phyloP scores from a whole-genome alignment of 2,888 invertebrate genomes.

The Diaphora mendica region DNA sequence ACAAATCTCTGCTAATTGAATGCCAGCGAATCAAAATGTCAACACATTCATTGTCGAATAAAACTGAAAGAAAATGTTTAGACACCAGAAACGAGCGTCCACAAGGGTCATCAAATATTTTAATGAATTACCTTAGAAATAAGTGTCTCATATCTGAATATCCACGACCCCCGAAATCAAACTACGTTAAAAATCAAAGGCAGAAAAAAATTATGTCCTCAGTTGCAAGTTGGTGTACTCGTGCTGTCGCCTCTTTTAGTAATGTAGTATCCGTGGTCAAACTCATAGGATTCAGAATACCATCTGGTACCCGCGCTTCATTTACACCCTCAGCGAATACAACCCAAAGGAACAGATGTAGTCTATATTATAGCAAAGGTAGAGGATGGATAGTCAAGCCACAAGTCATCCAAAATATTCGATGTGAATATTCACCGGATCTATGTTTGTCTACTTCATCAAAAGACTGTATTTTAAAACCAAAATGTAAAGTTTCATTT shows the following conservation, averaged over 20 bases:
- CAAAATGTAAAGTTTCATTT: conserved; percentile 10
- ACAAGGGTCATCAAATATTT: background rate
- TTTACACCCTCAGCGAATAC: conserved; percentile 34
- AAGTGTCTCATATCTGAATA: background rate
- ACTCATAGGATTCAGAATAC: conserved; percentile 20
- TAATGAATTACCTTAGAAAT: conserved; percentile 4
- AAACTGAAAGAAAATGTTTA: background rate
- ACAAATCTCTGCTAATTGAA: background rate
- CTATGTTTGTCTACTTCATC: background rate
- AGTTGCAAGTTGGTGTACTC: conserved; percentile 35
- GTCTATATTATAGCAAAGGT: conserved; percentile 48
- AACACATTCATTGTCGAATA: background rate
- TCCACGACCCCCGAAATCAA: background rate
- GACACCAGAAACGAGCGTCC: background rate
- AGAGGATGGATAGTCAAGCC: conserved; percentile 67
- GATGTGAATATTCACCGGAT: conserved; percentile 23
- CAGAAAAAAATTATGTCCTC: conserved; percentile 23
- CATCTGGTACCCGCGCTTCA: conserved; percentile 13
- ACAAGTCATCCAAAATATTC: conserved; percentile 27
- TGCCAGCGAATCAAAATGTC: conserved; percentile 5
- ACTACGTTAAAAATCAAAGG: background rate
- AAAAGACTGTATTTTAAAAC: conserved; percentile 31
- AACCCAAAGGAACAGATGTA: conserved; percentile 55
- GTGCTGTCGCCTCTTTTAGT: conserved; percentile 27
- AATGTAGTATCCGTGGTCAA: conserved; percentile 32